phyloP scores from a whole-genome alignment of 92 coral and sea anemone genomes.

The Epizoanthus rinbou region DNA sequence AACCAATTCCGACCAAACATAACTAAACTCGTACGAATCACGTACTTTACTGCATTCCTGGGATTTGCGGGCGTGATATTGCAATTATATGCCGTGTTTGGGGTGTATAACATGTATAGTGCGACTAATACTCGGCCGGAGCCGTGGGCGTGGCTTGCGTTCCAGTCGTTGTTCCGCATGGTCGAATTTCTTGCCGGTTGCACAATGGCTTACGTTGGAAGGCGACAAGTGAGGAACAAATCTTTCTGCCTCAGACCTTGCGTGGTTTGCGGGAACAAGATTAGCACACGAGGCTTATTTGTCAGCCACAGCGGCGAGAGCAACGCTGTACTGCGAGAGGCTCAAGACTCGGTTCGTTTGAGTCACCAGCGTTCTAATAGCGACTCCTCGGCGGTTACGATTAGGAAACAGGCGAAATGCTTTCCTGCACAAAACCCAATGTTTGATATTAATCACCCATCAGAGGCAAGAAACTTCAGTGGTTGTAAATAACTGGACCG shows the following conservation, averaged over 20 bases:
- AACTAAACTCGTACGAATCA: constrained; percentile 77
- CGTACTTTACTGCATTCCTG: constrained; percentile 70
- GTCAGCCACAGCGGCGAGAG: constrained; percentile 1
- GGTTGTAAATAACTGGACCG: too few species aligned
- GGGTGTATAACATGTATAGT: constrained; percentile 62
- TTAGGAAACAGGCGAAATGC: too few species aligned
- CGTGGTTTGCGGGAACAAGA: not conserved
- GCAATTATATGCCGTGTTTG: constrained; percentile 73
- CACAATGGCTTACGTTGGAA: constrained; percentile 80
- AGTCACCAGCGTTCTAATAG: too few species aligned
- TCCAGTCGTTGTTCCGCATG: constrained; percentile 67
- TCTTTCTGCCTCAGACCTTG: not conserved
- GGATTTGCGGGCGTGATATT: constrained; percentile 74
- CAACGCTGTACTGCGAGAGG: not conserved
- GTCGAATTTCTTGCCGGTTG: constrained; percentile 75
- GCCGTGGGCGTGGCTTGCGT: constrained; percentile 78
- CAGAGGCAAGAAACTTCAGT: too few species aligned
- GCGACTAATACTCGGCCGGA: constrained; percentile 43
- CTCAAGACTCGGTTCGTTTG: too few species aligned
- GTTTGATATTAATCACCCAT: too few species aligned
- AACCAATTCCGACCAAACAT: constrained; percentile 58
- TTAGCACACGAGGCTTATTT: not conserved
- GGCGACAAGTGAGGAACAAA: constrained; percentile 59
- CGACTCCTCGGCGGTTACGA: too few species aligned
- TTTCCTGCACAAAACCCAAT: too few species aligned